Percentiles rank a stretch among this genome's conserved stretches.
Conservation (phyloP, 2,888 invertebrate genomes). For the Spodoptera exigua region DNA sequence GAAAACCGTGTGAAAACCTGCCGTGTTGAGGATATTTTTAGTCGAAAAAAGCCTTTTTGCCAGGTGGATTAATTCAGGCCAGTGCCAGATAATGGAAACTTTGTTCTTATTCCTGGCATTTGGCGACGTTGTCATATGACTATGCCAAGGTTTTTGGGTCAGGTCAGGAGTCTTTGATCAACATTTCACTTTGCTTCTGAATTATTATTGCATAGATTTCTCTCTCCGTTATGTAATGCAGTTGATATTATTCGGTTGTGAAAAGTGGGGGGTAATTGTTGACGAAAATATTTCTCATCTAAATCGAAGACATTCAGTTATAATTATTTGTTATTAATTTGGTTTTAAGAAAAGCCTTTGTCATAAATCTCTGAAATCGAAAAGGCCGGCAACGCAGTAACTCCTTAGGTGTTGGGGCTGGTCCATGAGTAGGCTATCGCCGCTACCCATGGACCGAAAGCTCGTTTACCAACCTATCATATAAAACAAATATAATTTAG, state of each 20-base stretch:
- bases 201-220: conserved; percentile 10
- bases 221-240: conserved; percentile 3
- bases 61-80: conserved; percentile 38
- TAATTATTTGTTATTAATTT: no score
- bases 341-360: no score
- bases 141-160: conserved; percentile 53
- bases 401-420: no score
- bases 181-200: conserved; percentile 33
- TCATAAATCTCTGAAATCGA: no score
- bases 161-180: conserved; percentile 32
- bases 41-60: conserved; percentile 23
- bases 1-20: conserved; percentile 16
- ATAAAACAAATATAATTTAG: no score
- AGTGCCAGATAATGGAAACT: conserved; percentile 41
- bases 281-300: no score
- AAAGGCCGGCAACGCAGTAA: no score
- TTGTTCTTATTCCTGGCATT: conserved; percentile 39
- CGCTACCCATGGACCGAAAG: no score
- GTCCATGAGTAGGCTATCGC: no score
- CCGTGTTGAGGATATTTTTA: conserved; percentile 24
- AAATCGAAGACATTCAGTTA: no score
- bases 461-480: no score
- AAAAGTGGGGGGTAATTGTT: no score
- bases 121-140: conserved; percentile 31
- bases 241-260: background rate